These are phyloP conservation scores for Drosophila kepulauana DNA, from an alignment of 1,140 invertebrate genomes.

Conservation along the genomic window DNA sequence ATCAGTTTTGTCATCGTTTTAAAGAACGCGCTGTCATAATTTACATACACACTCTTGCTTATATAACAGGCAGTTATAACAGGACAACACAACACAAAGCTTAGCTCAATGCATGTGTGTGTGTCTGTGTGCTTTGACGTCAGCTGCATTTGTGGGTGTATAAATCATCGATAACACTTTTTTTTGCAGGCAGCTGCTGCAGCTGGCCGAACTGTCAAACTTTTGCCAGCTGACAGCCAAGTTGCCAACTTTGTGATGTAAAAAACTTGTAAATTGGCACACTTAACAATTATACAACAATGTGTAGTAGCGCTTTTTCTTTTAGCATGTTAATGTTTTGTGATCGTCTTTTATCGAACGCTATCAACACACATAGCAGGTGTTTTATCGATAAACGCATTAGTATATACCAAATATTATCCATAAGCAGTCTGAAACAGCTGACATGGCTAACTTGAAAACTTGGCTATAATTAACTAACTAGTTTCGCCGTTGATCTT, in stretches of 20 bases:
- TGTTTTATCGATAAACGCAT: neutral
- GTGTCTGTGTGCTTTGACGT: slow-evolving; percentile 6
- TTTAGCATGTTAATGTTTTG: too few relatives aligned
- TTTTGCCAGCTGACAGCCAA: slow-evolving; percentile 34
- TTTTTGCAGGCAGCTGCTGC: slow-evolving; percentile 9
- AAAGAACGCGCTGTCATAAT: slow-evolving; percentile 11
- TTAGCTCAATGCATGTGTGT: neutral
- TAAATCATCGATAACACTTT: slow-evolving; percentile 2
- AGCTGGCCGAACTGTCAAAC: slow-evolving; percentile 25
- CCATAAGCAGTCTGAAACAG: neutral
- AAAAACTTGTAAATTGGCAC: slow-evolving; percentile 19
- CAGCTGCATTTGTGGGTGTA: slow-evolving; percentile 30
- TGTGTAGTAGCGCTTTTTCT: neutral
- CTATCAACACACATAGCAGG: neutral
- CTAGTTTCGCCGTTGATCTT: slow-evolving; percentile 20
- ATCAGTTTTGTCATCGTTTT: slow-evolving; percentile 11
- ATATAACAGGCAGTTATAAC: slow-evolving; percentile 9
- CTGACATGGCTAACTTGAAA: slow-evolving; percentile 1
- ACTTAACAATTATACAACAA: slow-evolving; percentile 5
- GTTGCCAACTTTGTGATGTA: slow-evolving; percentile 25
- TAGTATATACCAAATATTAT: neutral
- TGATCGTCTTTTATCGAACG: neutral
- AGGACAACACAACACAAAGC: slow-evolving; percentile 20
- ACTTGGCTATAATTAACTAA: slow-evolving; percentile 7
- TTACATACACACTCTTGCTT: slow-evolving; percentile 4